phyloP scores from a whole-genome alignment of 2,797 vertebrate genomes.

The Galagoides demidoff region DNA sequence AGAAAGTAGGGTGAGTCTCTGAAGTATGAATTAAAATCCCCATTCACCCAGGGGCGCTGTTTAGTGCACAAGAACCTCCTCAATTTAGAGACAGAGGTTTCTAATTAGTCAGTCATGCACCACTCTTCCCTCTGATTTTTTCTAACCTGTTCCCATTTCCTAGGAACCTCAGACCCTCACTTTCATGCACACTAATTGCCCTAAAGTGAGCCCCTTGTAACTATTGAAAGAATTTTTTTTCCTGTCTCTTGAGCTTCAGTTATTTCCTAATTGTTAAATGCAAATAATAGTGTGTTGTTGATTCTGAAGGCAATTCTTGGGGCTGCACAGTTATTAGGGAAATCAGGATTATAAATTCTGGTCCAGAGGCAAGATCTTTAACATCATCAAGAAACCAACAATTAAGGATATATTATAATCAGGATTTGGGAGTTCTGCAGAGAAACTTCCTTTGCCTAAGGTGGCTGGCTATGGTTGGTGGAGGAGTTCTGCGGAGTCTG shows the following conservation, averaged over 20 bases:
- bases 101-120: conserved; percentile 46
- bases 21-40: not conserved
- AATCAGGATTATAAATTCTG: not conserved
- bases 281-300: not conserved
- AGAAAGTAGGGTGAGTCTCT: not conserved
- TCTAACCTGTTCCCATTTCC: conserved; percentile 7
- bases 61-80: not conserved
- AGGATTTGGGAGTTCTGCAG: not conserved
- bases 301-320: not conserved
- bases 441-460: not conserved
- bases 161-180: not conserved
- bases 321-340: not conserved
- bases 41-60: not conserved
- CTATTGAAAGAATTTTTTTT: not conserved
- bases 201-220: not conserved
- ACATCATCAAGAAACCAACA: not conserved
- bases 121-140: not conserved
- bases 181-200: not conserved
- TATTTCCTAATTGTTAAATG: conserved; percentile 51
- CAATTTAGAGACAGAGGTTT: conserved; percentile 26
- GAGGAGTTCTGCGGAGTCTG: not conserved
- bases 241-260: not conserved
- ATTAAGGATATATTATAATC: not conserved
- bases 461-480: not conserved
- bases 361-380: not conserved